Evolutionary conservation across 2,888 invertebrate genomes (phyloP).

Genomic region (Phalangium opilio): DNA sequence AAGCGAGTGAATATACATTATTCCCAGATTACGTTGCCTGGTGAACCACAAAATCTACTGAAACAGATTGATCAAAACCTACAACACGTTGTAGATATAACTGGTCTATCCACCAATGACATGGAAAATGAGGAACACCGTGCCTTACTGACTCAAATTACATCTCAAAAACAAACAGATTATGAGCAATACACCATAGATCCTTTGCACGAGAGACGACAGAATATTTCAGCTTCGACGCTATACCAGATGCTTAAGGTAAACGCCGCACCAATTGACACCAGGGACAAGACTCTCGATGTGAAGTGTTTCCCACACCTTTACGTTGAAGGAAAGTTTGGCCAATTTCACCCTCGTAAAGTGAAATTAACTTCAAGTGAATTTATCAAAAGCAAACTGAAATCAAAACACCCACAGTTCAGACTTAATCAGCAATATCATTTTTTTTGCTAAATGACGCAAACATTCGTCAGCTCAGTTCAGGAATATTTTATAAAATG

Average conservation of each 20-base stretch:
- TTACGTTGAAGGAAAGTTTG: no score
- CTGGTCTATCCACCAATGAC: no score
- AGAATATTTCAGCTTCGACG: not conserved
- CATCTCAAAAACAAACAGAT: not conserved
- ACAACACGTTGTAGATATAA: no score
- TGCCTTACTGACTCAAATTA: not conserved
- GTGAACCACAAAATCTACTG: not conserved
- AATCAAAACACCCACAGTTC: not conserved
- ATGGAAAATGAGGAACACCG: no score
- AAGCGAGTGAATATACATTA: not conserved
- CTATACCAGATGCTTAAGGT: conserved; percentile 1
- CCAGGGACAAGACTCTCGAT: not conserved
- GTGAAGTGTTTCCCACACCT: no score
- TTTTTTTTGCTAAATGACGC: not conserved
- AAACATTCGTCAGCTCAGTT: not conserved
- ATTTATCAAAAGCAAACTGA: not conserved
- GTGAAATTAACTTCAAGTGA: not conserved
- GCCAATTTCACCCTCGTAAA: no score
- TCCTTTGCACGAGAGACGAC: not conserved
- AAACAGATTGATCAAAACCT: not conserved
- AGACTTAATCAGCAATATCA: conserved; percentile 1
- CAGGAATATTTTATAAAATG: not conserved
- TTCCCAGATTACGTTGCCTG: not conserved
- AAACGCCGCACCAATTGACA: not conserved
- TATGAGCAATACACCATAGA: not conserved